These are phyloP conservation scores for Xylota segnis DNA, from an alignment of 2,888 invertebrate genomes.

Conservation along the genomic window DNA sequence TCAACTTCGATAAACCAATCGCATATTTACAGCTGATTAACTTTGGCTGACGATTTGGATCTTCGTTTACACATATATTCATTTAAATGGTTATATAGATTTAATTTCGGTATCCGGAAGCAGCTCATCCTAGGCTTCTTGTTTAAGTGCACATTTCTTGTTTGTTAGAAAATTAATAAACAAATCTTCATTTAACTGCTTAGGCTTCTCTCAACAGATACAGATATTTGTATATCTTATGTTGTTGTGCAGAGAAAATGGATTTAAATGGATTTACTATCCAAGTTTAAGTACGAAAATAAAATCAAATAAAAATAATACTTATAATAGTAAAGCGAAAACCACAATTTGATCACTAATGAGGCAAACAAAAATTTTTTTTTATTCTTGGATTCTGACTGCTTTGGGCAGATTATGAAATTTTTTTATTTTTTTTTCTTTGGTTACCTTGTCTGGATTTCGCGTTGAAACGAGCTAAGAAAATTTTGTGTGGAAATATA, in stretches of 20 bases:
- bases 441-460: constrained; percentile 45
- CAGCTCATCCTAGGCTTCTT: too few relatives aligned
- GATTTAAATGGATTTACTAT: background rate
- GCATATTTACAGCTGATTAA: constrained; percentile 40
- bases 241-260: background rate
- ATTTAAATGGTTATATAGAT: too few relatives aligned
- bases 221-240: background rate
- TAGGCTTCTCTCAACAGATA: background rate
- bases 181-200: background rate
- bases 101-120: too few relatives aligned
- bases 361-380: constrained; percentile 40
- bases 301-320: constrained; percentile 33
- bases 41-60: background rate
- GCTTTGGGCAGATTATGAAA: constrained; percentile 61
- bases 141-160: too few relatives aligned
- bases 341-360: constrained; percentile 61
- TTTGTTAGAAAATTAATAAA: too few relatives aligned
- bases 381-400: constrained; percentile 23
- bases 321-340: constrained; percentile 24
- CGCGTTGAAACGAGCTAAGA: constrained; percentile 17
- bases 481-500: constrained; percentile 25
- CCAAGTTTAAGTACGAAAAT: background rate
- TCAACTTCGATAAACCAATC: constrained; percentile 27
- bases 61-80: background rate
- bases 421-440: constrained; percentile 15